These are phyloP conservation scores for Tachystola acroxantha DNA, from an alignment of 2,888 invertebrate genomes.

Conservation along the genomic window DNA sequence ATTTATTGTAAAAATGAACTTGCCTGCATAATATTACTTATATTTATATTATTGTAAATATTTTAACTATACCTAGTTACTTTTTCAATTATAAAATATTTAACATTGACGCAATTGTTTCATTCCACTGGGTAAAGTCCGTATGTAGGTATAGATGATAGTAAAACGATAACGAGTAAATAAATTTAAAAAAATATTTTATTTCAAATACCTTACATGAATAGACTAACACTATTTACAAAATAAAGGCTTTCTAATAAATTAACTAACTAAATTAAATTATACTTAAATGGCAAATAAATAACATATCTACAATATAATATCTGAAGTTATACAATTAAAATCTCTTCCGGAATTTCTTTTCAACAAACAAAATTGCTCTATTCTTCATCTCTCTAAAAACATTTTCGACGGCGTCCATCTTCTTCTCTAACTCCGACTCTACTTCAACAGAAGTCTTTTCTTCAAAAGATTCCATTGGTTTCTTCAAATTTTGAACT, in stretches of 20 bases:
- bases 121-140: background rate
- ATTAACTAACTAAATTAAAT: too few relatives aligned
- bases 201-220: constrained; percentile 1
- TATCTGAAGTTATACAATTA: constrained; percentile 5
- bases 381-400: constrained; percentile 21
- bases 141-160: too few relatives aligned
- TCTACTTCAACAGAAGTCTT: constrained; percentile 13
- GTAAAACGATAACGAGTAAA: too few relatives aligned
- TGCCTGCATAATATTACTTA: constrained; percentile 72
- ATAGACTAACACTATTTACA: constrained; percentile 2
- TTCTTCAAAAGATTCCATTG: background rate
- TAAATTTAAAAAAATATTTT: constrained; percentile 6
- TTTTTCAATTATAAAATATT: constrained; percentile 56
- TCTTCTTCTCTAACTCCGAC: constrained; percentile 14
- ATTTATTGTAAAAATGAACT: constrained; percentile 71
- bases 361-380: constrained; percentile 20
- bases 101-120: constrained; percentile 27
- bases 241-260: too few relatives aligned
- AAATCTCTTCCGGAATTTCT: constrained; percentile 16
- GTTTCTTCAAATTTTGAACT: constrained; percentile 13
- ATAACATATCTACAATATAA: background rate
- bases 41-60: constrained; percentile 70
- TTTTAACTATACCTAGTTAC: constrained; percentile 52
- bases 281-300: background rate
- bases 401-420: constrained; percentile 12